Evolutionary conservation across 2,888 invertebrate genomes (phyloP).

Genomic region (Drosophila pegasa): DNA sequence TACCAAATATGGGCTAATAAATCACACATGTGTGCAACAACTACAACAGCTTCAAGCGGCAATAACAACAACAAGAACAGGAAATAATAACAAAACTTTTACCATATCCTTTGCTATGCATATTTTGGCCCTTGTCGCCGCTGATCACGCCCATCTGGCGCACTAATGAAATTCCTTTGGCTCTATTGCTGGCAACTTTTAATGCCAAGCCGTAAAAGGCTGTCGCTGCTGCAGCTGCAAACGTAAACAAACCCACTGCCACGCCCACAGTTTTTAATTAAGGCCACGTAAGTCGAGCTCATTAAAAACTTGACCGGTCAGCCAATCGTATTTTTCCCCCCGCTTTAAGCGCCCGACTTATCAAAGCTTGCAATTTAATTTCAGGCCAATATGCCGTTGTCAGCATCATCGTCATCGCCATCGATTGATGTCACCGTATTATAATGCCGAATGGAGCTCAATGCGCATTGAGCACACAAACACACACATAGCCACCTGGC

Average conservation of each 20-base stretch:
- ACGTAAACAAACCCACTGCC: slow-evolving; percentile 45
- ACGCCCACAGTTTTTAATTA: slow-evolving; percentile 69
- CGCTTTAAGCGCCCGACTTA: slow-evolving; percentile 10
- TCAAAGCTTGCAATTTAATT: slow-evolving; percentile 53
- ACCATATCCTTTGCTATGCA: slow-evolving; percentile 37
- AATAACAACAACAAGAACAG: slow-evolving; percentile 16
- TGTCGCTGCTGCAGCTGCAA: too few relatives aligned
- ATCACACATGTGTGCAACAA: slow-evolving; percentile 52
- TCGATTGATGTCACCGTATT: slow-evolving; percentile 35
- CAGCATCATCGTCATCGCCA: slow-evolving; percentile 40
- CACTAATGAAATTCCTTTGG: slow-evolving; percentile 71
- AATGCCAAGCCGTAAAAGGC: slow-evolving; percentile 52
- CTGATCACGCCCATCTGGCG: slow-evolving; percentile 59
- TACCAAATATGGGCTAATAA: slow-evolving; percentile 63
- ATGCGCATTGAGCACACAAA: slow-evolving; percentile 26
- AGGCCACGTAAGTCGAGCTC: slow-evolving; percentile 62
- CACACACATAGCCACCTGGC: slow-evolving; percentile 15
- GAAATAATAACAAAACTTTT: slow-evolving; percentile 50
- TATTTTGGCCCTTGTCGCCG: slow-evolving; percentile 11
- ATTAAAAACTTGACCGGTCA: slow-evolving; percentile 69
- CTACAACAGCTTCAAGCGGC: slow-evolving; percentile 17
- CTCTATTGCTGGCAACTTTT: slow-evolving; percentile 45
- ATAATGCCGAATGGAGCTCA: slow-evolving; percentile 64
- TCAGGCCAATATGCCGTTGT: slow-evolving; percentile 47
- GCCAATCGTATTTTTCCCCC: slow-evolving; percentile 20